Evolutionary conservation across 1,140 invertebrate species (phyloP).

Genomic region (Goniozus legneri): DNA sequence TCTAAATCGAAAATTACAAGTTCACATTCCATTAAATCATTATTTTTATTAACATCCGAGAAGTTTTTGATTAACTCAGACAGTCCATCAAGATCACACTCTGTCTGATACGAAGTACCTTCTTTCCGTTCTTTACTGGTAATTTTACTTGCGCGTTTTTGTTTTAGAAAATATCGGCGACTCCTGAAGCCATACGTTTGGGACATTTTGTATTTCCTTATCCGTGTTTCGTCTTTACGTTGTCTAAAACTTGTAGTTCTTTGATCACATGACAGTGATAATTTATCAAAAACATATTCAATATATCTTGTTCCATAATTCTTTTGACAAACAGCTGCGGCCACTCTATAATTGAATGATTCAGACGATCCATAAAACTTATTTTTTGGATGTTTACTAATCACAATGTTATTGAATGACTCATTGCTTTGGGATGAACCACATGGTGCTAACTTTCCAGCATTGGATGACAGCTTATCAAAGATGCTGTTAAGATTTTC

Average conservation of each 20-base stretch:
- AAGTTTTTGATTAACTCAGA: neutral
- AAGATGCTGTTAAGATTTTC: neutral
- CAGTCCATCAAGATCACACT: neutral
- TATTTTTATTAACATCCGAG: neutral
- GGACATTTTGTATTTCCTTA: neutral
- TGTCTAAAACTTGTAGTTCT: neutral
- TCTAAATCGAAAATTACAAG: conserved; percentile 12
- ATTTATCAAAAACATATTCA: conserved; percentile 1
- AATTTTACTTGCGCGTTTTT: conserved; percentile 7
- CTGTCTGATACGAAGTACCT: conserved; percentile 10
- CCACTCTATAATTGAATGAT: conserved; percentile 16
- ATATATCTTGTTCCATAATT: conserved; percentile 7
- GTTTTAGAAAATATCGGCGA: too few species aligned
- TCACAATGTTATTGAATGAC: conserved; percentile 7
- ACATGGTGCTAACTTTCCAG: conserved; percentile 9
- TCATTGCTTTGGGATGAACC: conserved; percentile 16
- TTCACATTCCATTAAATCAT: conserved; percentile 1
- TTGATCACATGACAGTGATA: neutral
- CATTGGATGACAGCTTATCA: conserved; percentile 3
- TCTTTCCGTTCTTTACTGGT: conserved; percentile 9
- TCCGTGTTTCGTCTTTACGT: neutral
- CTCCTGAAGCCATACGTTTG: too few species aligned
- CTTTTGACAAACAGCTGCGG: conserved; percentile 11
- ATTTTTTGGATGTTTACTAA: conserved; percentile 10
- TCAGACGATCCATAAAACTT: conserved; percentile 13